These are phyloP conservation scores for Saccopteryx leptura DNA, from an alignment of 2,113 vertebrate genomes.

Conservation along the genomic window DNA sequence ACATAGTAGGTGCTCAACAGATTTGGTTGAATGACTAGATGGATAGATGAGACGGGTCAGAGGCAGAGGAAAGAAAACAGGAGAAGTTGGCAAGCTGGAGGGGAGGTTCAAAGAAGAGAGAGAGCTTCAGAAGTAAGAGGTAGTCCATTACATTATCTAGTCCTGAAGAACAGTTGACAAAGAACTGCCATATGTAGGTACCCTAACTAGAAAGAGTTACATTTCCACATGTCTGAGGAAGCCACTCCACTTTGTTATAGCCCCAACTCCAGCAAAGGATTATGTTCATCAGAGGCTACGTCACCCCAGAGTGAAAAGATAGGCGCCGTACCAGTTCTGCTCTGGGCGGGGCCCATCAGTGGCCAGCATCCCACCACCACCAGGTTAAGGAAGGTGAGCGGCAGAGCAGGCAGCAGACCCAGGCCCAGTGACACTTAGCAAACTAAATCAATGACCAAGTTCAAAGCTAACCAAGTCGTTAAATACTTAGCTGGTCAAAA, in stretches of 20 bases:
- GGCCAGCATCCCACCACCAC: not conserved
- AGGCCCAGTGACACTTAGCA: not conserved
- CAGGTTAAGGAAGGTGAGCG: not conserved
- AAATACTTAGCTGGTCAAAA: not conserved
- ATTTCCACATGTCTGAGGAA: not conserved
- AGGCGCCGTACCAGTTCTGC: not conserved
- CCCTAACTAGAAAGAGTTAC: not conserved
- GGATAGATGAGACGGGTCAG: not conserved
- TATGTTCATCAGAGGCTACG: not conserved
- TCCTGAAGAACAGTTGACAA: not conserved
- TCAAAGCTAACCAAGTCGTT: not conserved
- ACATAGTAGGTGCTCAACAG: not conserved
- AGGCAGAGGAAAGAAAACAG: not conserved
- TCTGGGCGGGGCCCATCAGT: not conserved
- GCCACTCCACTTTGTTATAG: not conserved
- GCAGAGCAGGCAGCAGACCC: not conserved
- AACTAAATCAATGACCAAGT: not conserved
- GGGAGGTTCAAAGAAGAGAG: not conserved
- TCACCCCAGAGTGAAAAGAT: not conserved
- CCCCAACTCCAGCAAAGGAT: not conserved
- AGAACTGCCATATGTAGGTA: not conserved
- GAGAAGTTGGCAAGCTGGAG: not conserved
- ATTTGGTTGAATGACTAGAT: not conserved
- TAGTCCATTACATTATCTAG: not conserved
- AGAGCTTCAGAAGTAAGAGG: not conserved